Percentiles rank a stretch among this genome's conserved stretches.
These are phyloP conservation scores for Triplophysa tibetana DNA, from an alignment of 2,113 vertebrate genomes.

Conservation along the genomic window DNA sequence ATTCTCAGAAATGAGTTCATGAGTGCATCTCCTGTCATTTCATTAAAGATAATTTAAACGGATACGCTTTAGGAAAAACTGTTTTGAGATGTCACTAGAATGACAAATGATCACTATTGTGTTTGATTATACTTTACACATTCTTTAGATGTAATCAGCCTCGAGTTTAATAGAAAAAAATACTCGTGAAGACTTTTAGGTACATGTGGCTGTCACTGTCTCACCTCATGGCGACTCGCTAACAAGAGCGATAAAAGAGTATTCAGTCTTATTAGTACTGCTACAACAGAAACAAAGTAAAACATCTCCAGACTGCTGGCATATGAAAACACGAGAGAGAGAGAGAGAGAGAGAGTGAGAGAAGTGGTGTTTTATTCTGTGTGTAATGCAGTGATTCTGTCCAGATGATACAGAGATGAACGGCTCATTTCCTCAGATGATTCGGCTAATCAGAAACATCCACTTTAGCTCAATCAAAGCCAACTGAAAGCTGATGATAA, in stretches of 20 bases:
- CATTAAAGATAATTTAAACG: no score
- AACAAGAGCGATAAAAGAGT: constrained; percentile 64
- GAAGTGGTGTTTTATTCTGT: constrained; percentile 60
- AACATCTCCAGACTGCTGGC: constrained; percentile 66
- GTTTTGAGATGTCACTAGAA: no score
- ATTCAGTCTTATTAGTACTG: constrained; percentile 61
- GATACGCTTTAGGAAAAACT: no score
- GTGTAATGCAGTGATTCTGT: constrained; percentile 65
- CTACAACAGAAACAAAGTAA: constrained; percentile 62
- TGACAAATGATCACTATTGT: no score
- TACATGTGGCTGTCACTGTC: constrained; percentile 24
- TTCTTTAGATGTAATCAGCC: no score
- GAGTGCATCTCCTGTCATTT: no score
- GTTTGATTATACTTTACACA: no score
- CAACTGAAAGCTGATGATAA: constrained; percentile 61
- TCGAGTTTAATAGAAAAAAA: constrained; percentile 15
- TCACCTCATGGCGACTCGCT: constrained; percentile 50
- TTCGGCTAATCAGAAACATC: constrained; percentile 65
- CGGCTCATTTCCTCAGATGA: constrained; percentile 66
- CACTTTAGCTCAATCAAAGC: constrained; percentile 45
- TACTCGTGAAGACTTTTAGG: no score
- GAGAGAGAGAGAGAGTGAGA: constrained; percentile 47
- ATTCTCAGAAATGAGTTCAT: no score
- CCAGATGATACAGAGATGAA: constrained; percentile 70
- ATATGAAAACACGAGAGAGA: constrained; percentile 60